Evolutionary conservation across 2,888 invertebrate genomes (phyloP).

Genomic region (Pachymerium ferrugineum): DNA sequence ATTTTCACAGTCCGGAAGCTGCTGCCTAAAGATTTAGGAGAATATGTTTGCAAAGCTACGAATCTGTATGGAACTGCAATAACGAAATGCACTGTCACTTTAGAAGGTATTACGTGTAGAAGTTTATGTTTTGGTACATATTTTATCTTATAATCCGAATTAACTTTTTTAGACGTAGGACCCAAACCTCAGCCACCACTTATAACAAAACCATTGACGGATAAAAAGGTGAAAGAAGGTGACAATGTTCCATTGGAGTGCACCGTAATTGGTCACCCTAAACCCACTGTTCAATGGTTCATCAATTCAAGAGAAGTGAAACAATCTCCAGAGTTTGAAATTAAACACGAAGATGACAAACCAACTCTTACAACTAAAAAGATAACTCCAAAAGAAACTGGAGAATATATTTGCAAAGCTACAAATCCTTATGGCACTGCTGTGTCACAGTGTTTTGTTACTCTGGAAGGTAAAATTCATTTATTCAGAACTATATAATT

Average conservation of each 20-base stretch:
- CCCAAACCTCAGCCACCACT: not conserved
- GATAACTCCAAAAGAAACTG: constrained; percentile 83
- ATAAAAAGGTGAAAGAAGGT: not conserved
- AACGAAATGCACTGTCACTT: constrained; percentile 79
- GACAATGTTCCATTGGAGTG: constrained; percentile 60
- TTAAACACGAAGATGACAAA: constrained; percentile 77
- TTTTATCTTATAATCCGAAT: too few species aligned
- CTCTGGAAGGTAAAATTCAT: constrained; percentile 65
- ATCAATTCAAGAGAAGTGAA: constrained; percentile 71
- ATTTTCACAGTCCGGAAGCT: constrained; percentile 63
- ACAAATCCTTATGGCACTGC: constrained; percentile 92
- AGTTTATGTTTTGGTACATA: too few species aligned
- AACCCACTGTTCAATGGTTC: constrained; percentile 72
- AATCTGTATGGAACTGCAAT: constrained; percentile 95
- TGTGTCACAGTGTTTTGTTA: constrained; percentile 79
- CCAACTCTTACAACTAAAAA: constrained; percentile 77
- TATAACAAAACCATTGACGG: not conserved
- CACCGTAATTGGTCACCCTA: constrained; percentile 65
- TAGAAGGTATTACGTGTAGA: constrained; percentile 67
- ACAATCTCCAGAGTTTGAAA: constrained; percentile 74
- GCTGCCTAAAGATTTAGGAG: constrained; percentile 80
- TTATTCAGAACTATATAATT: too few species aligned
- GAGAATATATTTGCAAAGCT: constrained; percentile 87
- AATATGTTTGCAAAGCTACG: constrained; percentile 85
- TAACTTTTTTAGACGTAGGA: not conserved